Conservation (phyloP, 1,140 invertebrate genomes). For the Drosophila asahinai region DNA sequence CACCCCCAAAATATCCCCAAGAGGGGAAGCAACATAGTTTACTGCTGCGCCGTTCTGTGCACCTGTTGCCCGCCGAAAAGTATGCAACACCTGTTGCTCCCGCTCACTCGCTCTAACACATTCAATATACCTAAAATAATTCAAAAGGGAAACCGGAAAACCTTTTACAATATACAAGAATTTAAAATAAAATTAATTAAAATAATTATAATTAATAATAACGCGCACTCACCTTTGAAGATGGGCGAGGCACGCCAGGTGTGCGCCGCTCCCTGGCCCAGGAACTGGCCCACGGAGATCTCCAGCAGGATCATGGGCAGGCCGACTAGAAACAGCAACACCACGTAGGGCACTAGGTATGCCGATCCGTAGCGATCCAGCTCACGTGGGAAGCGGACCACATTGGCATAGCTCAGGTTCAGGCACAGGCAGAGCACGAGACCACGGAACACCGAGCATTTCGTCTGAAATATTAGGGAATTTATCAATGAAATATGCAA, state of each 20-base stretch:
- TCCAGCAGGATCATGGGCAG: conserved; percentile 84
- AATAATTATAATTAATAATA: no score
- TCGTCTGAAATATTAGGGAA: conserved; percentile 60
- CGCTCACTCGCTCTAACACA: background rate
- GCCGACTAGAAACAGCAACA: conserved; percentile 84
- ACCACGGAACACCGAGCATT: conserved; percentile 85
- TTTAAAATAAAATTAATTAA: no score
- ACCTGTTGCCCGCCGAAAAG: conserved; percentile 39
- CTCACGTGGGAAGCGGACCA: conserved; percentile 84
- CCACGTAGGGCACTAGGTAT: conserved; percentile 82
- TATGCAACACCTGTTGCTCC: conserved; percentile 36
- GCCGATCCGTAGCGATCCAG: conserved; percentile 81
- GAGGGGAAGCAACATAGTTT: background rate
- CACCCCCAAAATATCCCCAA: background rate
- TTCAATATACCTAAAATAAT: no score
- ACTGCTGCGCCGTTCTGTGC: conserved; percentile 15
- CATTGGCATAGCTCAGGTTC: conserved; percentile 83
- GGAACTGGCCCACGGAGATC: conserved; percentile 83
- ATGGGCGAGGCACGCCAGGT: conserved; percentile 85
- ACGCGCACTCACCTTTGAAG: conserved; percentile 76
- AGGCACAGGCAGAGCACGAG: conserved; percentile 84
- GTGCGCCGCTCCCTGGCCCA: conserved; percentile 84
- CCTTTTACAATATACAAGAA: no score
- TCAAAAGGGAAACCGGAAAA: no score
- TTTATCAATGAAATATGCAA: background rate